These are phyloP conservation scores for Lepidothrix coronata DNA, from an alignment of 2,113 vertebrate genomes.

Conservation along the genomic window DNA sequence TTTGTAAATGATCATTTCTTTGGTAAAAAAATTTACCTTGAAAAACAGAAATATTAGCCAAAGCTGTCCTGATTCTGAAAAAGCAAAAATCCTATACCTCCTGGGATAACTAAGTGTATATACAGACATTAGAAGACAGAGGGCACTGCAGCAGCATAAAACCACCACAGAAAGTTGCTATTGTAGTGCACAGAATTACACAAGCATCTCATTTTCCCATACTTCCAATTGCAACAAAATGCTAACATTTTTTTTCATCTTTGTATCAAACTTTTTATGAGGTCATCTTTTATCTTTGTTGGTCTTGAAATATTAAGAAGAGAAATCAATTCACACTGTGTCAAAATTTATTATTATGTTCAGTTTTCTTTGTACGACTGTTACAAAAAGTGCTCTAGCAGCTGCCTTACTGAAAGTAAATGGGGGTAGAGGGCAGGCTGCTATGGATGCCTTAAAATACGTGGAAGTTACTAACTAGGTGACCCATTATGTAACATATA, in stretches of 20 bases:
- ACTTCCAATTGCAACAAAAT: background rate
- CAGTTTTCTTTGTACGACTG: background rate
- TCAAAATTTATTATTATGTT: background rate
- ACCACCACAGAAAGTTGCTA: background rate
- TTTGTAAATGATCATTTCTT: background rate
- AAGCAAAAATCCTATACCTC: constrained; percentile 1
- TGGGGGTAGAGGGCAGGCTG: background rate
- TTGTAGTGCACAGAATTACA: background rate
- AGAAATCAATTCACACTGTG: background rate
- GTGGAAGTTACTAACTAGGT: background rate
- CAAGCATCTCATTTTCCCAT: background rate
- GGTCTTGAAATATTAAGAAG: background rate
- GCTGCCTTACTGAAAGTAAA: background rate
- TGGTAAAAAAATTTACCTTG: background rate
- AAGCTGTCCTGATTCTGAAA: background rate
- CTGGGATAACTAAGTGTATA: constrained; percentile 73
- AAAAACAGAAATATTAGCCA: background rate
- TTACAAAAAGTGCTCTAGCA: background rate
- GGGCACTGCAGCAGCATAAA: constrained; percentile 62
- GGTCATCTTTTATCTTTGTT: background rate
- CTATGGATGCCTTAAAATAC: background rate
- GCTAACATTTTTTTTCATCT: background rate
- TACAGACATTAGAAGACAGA: constrained; percentile 62
- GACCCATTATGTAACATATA: background rate
- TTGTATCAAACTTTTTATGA: background rate